phyloP scores from a whole-genome alignment of 2,797 vertebrate genomes.

The Phaenicophaeus curvirostris region DNA sequence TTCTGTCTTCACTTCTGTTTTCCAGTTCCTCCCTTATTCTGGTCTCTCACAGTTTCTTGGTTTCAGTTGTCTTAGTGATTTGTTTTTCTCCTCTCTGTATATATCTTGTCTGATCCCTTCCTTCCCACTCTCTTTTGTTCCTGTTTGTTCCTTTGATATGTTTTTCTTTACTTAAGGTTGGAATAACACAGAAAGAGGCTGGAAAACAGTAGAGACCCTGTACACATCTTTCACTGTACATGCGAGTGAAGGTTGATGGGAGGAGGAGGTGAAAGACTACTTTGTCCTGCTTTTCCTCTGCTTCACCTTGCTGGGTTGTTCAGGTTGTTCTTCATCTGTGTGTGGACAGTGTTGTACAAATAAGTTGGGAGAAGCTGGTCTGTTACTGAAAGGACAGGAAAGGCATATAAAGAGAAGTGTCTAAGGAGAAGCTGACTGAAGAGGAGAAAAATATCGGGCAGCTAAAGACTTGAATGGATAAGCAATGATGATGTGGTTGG shows the following conservation, averaged over 20 bases:
- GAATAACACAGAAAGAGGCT: not conserved
- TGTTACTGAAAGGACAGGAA: not conserved
- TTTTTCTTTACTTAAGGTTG: not conserved
- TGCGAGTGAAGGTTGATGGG: not conserved
- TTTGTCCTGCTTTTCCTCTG: not conserved
- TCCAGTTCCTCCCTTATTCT: not conserved
- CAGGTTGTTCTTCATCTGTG: not conserved
- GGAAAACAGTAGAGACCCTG: not conserved
- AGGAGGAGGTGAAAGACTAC: not conserved
- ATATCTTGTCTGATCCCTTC: not conserved
- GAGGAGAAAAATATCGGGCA: not conserved
- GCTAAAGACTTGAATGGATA: not conserved
- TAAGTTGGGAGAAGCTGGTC: not conserved
- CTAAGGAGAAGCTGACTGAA: not conserved
- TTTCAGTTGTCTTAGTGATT: not conserved
- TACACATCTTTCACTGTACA: fast-evolving
- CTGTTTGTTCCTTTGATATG: not conserved
- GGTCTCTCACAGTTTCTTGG: not conserved
- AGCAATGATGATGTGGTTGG: not conserved
- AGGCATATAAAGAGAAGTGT: not conserved
- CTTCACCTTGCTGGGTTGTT: not conserved
- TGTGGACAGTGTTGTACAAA: not conserved
- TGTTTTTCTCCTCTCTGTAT: not conserved
- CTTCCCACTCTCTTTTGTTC: not conserved
- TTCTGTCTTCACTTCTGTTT: not conserved